A percentile compares a stretch with the other conserved stretches of the same genome.
phyloP scores from a whole-genome alignment of 1,140 invertebrate genomes.

The Pseudomyrmex sp. region DNA sequence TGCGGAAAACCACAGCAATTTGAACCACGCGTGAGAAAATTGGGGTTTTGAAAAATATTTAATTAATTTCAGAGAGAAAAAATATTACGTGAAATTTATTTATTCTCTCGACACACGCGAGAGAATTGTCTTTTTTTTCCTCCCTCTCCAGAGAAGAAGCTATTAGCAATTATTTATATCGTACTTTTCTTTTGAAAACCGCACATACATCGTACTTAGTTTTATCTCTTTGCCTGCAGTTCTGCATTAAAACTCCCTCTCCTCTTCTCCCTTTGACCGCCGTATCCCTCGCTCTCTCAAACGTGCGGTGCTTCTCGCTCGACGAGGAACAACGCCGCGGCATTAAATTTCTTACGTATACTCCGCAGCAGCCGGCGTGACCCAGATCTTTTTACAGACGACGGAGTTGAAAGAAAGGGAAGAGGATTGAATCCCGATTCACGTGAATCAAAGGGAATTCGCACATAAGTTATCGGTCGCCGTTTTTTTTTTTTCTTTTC shows the following conservation, averaged over 20 bases:
- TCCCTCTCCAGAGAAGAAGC: no score
- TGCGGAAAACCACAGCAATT: background rate
- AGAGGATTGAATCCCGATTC: conserved; percentile 24
- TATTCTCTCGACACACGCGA: no score
- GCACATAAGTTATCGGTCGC: conserved; percentile 39
- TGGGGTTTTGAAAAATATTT: no score
- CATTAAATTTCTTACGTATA: conserved; percentile 16
- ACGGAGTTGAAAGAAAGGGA: background rate
- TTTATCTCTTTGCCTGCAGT: background rate
- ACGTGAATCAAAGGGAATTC: conserved; percentile 32
- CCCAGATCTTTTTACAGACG: background rate
- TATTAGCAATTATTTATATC: no score
- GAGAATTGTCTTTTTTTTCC: no score
- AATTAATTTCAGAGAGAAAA: no score
- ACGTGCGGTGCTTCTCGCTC: background rate
- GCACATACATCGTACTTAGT: background rate
- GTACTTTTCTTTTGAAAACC: no score
- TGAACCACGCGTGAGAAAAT: no score
- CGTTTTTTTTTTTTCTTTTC: conserved; percentile 21
- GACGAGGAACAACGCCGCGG: background rate
- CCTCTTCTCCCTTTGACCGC: no score
- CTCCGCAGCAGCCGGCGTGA: background rate
- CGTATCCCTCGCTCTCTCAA: background rate
- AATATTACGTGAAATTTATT: no score
- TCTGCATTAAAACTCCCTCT: no score